phyloP scores from a whole-genome alignment of 2,113 vertebrate genomes.

The Ardeotis arabs region DNA sequence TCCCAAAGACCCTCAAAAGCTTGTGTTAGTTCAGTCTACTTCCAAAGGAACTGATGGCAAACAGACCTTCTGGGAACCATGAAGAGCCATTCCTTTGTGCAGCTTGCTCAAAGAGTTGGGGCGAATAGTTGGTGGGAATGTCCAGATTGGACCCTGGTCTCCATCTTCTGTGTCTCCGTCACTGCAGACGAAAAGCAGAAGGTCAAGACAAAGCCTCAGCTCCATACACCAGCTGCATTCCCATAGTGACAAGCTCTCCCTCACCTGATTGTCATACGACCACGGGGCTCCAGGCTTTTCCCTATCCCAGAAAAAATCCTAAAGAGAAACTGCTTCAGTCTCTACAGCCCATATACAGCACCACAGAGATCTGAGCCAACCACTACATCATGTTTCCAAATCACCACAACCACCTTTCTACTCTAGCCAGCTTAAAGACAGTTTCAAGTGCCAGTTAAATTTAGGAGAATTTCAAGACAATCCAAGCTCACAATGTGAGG shows the following conservation, averaged over 20 bases:
- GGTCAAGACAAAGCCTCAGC: not conserved
- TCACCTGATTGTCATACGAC: fast-evolving
- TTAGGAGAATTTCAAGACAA: not conserved
- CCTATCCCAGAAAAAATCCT: not conserved
- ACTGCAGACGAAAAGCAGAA: conserved; percentile 63
- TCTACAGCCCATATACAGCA: not conserved
- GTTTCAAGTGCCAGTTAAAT: not conserved
- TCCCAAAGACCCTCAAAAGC: not conserved
- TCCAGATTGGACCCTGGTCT: conserved; percentile 91
- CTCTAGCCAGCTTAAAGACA: not conserved
- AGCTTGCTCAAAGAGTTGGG: conserved; percentile 88
- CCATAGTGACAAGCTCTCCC: not conserved
- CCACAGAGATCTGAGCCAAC: not conserved
- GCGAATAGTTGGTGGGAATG: conserved; percentile 92
- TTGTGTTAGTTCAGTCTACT: not conserved
- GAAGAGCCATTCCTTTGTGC: conserved; percentile 86
- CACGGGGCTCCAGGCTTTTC: not conserved
- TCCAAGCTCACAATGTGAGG: not conserved
- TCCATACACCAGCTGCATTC: fast-evolving
- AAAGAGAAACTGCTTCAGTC: not conserved
- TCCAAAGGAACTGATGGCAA: not conserved
- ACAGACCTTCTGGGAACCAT: conserved; percentile 84
- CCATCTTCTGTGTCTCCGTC: conserved; percentile 89
- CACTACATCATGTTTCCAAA: not conserved
- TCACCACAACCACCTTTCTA: not conserved